Conservation (phyloP, 2,797 vertebrate genomes). For the Pangasius mekongensis region DNA sequence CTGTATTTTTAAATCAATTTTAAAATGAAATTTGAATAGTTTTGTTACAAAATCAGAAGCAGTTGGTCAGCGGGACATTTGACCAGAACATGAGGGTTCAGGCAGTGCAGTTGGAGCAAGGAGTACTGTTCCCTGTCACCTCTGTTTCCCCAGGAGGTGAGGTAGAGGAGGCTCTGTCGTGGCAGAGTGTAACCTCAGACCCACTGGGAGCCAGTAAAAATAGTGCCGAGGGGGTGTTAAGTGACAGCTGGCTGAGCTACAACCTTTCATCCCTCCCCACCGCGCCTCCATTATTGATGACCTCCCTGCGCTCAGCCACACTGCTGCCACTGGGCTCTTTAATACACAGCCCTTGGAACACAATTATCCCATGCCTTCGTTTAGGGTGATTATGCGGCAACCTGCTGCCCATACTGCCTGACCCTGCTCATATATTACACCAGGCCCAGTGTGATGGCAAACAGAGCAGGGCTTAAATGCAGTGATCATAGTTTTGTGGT, state of each 20-base stretch:
- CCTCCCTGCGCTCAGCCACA: constrained; percentile 52
- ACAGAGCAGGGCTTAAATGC: constrained; percentile 20
- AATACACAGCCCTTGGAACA: constrained; percentile 60
- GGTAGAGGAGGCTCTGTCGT: constrained; percentile 67
- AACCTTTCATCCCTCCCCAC: constrained; percentile 61
- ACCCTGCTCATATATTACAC: constrained; percentile 34
- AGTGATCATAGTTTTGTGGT: constrained; percentile 29
- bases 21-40: background rate
- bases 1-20: background rate
- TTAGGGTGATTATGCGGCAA: constrained; percentile 49
- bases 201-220: constrained; percentile 68
- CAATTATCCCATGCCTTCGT: constrained; percentile 60
- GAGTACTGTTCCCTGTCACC: constrained; percentile 69
- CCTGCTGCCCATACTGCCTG: constrained; percentile 40
- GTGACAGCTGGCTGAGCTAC: constrained; percentile 65
- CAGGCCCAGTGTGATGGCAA: background rate
- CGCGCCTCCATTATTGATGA: constrained; percentile 69
- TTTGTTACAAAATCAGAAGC: background rate
- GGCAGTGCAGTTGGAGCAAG: constrained; percentile 64
- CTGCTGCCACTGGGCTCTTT: constrained; percentile 49
- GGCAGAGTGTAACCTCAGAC: constrained; percentile 64
- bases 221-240: constrained; percentile 64
- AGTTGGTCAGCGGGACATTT: background rate
- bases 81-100: constrained; percentile 23
- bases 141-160: constrained; percentile 71